These are phyloP conservation scores for Scrobipalpa costella DNA, from an alignment of 2,888 invertebrate genomes.

Conservation along the genomic window DNA sequence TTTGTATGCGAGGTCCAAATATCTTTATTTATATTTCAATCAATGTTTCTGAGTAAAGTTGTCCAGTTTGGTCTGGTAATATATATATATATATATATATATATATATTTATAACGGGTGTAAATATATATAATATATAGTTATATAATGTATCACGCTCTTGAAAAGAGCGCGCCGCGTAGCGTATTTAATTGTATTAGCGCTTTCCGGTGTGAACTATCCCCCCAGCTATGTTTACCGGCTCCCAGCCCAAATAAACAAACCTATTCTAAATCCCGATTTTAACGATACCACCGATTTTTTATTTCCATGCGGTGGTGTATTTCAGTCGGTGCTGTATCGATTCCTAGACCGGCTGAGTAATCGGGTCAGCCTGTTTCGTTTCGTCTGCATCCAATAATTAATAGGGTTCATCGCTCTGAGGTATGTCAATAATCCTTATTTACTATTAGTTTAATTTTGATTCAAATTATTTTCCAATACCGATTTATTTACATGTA, in stretches of 20 bases:
- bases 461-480: neutral
- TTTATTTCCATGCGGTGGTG: constrained; percentile 16
- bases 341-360: constrained; percentile 44
- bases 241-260: constrained; percentile 37
- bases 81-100: no score
- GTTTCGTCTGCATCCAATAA: constrained; percentile 19
- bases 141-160: no score
- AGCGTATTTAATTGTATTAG: neutral
- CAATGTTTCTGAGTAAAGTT: no score
- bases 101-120: no score
- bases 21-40: no score
- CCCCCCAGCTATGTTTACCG: constrained; percentile 26
- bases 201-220: no score
- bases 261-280: constrained; percentile 49
- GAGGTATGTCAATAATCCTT: constrained; percentile 8
- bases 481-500: no score
- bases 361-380: constrained; percentile 49
- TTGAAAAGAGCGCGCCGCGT: no score
- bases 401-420: constrained; percentile 13
- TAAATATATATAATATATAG: no score
- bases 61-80: no score
- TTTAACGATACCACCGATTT: constrained; percentile 47
- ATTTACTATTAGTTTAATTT: neutral
- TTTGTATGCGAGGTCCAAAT: no score
- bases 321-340: constrained; percentile 45